Base-by-base conservation (phyloP, 2,113 vertebrate genomes). In the Macquaria ambigua region DNA sequence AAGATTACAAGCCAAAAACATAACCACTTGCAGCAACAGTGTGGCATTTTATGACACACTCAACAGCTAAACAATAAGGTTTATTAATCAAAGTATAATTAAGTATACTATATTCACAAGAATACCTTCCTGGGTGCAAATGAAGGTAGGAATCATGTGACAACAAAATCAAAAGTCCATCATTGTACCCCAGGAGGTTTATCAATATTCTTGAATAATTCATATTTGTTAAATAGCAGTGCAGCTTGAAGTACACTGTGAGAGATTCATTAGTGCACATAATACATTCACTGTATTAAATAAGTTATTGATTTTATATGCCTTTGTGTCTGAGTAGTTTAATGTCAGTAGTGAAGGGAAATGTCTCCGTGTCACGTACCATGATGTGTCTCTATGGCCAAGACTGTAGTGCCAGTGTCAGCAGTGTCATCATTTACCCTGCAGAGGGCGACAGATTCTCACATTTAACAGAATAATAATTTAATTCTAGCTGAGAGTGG, bases 381-480 rank as follows among this genome's bases (percentile, higher is more conserved):
- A 0, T 96, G 96, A 85, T 97, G 96, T 0, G 97, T 96, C 92
- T 98, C 97, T n/a, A 97, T 96, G 7, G 97, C 96, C 90, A 97
- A 93, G 46, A 98, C 96, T n/a, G 97, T 96, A 0, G 96, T 91
- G 1, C 94, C 96, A 59, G 96, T 96, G 80, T 97, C 97, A 0
- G 96, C 94, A 84, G 90, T 94, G 62, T 96, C 95, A 86, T 96
- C 96, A 83, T 97, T 97, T 91, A 95, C 90, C 96, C 97, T 98
- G 95, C 88, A 93, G 94, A 82, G 93, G 96, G 91, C 56, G 83
- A 93, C 87, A 94, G 11, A 91, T 64, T 52, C n/a, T n/a, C 75
- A 74, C 1, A 79, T 81, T 53, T 48, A 41, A 82, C 67, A 53
- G 16, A 79, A 37, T 9, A 55, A 41, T 28, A 0, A 55, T 62